phyloP scores from a whole-genome alignment of 1,140 invertebrate species.

The Drosophila truncata region DNA sequence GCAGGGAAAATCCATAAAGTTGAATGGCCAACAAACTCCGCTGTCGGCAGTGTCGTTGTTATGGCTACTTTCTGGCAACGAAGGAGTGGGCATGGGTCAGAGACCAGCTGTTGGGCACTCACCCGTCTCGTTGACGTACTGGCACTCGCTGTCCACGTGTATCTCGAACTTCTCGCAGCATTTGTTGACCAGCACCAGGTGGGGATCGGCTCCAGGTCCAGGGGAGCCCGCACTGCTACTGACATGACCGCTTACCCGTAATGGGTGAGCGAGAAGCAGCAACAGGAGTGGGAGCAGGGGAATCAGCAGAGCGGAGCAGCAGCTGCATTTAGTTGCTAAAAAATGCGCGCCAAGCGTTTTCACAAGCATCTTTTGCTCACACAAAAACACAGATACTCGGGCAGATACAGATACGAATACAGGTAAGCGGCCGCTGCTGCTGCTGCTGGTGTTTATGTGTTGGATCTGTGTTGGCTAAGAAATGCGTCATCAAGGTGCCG shows the following conservation, averaged over 20 bases:
- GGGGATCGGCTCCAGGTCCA: slow-evolving; percentile 31
- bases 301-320: slow-evolving; percentile 51
- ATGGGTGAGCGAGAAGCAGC: slow-evolving; percentile 7
- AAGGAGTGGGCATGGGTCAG: slow-evolving; percentile 1
- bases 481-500: slow-evolving; percentile 79
- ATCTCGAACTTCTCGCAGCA: slow-evolving; percentile 91
- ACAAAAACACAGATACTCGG: slow-evolving; percentile 24
- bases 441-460: slow-evolving; percentile 31
- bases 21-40: slow-evolving; percentile 66
- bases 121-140: slow-evolving; percentile 87
- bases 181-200: slow-evolving; percentile 88
- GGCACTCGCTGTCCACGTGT: slow-evolving; percentile 89
- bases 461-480: slow-evolving; percentile 37
- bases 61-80: slow-evolving; percentile 23
- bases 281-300: slow-evolving; percentile 12
- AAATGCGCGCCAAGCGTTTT: slow-evolving; percentile 74
- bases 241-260: slow-evolving; percentile 41
- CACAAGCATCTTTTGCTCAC: slow-evolving; percentile 57
- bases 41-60: slow-evolving; percentile 14
- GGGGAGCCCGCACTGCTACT: slow-evolving; percentile 32
- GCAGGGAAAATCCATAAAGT: slow-evolving; percentile 78
- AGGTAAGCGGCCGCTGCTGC: slow-evolving; percentile 20
- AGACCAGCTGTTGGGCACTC: slow-evolving; percentile 48
- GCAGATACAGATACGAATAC: slow-evolving; percentile 27
- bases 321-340: slow-evolving; percentile 55